These are phyloP conservation scores for Drosophila merina DNA, from an alignment of 2,888 invertebrate genomes.

Conservation along the genomic window DNA sequence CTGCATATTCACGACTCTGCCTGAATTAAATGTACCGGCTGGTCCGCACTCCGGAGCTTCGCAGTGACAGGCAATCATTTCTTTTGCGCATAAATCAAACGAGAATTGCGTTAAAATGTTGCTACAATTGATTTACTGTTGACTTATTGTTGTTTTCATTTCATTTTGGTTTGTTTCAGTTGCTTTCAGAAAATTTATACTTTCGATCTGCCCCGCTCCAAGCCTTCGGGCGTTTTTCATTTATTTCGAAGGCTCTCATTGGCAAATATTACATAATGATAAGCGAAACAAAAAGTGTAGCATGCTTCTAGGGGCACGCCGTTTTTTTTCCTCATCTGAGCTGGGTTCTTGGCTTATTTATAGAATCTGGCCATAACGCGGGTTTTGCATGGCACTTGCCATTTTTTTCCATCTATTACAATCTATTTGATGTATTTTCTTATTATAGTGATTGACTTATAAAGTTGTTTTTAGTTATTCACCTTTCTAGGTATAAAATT, in stretches of 20 bases:
- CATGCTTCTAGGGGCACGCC: constrained; percentile 39
- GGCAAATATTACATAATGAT: constrained; percentile 60
- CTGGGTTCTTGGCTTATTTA: neutral
- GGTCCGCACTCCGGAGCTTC: neutral
- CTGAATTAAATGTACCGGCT: constrained; percentile 6
- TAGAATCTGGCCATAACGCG: too few relatives aligned
- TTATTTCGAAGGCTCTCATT: constrained; percentile 17
- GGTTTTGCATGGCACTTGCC: too few relatives aligned
- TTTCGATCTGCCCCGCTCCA: constrained; percentile 8
- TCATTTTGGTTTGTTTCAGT: constrained; percentile 23
- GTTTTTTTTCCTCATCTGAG: constrained; percentile 4
- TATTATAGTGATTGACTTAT: neutral
- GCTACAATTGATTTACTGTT: constrained; percentile 55
- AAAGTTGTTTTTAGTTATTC: neutral
- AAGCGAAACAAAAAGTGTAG: constrained; percentile 39
- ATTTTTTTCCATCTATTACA: too few relatives aligned
- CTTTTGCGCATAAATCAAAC: constrained; percentile 48
- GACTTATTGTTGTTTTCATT: constrained; percentile 39
- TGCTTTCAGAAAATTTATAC: constrained; percentile 23
- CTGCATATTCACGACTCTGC: neutral
- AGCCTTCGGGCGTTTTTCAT: constrained; percentile 14
- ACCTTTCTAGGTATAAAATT: neutral
- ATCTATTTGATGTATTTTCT: neutral
- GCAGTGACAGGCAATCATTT: constrained; percentile 9
- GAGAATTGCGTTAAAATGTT: constrained; percentile 29